Evolutionary conservation across 2,888 invertebrate species (phyloP), one percentile per base, ranked within the genome.

Genomic region (Drosophila prolongata): DNA sequence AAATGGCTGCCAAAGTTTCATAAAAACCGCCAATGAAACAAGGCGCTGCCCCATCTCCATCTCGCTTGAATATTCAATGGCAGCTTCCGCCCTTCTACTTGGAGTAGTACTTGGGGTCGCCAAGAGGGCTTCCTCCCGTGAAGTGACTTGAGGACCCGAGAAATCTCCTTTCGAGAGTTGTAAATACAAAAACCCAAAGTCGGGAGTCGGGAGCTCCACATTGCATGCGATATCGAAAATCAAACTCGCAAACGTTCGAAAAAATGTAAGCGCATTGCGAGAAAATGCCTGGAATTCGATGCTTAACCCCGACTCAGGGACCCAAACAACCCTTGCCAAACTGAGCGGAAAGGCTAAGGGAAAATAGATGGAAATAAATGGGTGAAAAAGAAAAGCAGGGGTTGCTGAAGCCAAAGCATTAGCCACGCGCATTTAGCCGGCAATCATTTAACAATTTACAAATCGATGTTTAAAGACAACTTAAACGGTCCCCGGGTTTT

Each of bases 371-470:
- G 42, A 24, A 61, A 52, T 24, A 30, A 30, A 30, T 30, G 30
- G 40, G 34, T 11, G 10, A 11, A 34, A 13, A 6, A 16, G 11
- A 34, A 35, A 64, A 43, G 24, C 34, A 43, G 24, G 57, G 46
- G 50, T 47, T 47, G 58, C 56, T 62, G 65, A 61, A 59, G 49
- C 60, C 47, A 62, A 58, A 35, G 66, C 89, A 89, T 86, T 86
- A 81, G 86, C 79, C 53, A 84, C 87, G 89, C 86, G 83, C 87
- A 84, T 89, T 89, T 89, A 88, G 85, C 78, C 81, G 76, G 84
- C 84, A 89, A 91, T 91, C 90, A 80, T 87, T 88, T 89, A 83
- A 84, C 90, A 90, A 90, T 90, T 90, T 87, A 85, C 90, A 90
- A 91, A 91, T 91, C 90, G 90, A 90, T 88, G 79, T 89, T 91